Evolutionary conservation across 2,113 vertebrate genomes (phyloP), one percentile per base, ranked within the genome.

Genomic region (Seriola quinqueradiata): DNA sequence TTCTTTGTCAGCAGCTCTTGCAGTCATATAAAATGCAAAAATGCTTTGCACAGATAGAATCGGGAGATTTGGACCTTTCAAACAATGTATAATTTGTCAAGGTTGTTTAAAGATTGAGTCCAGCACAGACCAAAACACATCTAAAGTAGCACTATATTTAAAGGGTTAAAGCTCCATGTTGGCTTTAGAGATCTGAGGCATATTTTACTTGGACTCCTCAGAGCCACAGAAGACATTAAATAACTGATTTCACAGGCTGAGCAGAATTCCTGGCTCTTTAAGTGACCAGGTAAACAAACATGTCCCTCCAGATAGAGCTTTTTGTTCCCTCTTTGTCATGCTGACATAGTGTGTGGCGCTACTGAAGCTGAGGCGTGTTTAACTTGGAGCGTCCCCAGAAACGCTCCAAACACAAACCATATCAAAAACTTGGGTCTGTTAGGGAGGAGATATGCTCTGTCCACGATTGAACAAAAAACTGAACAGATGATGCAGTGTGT

Each of bases 301-400:
- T 1, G 6, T 8, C 7, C 17, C 48, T 50, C 48, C 42, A 19
- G 34, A 50, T 21, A 52, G 12, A 19, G 65, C 12, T n/a, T 16
- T 64, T 34, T 8, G 44, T 76, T 87, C 79, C 44, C n/a, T 25
- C 3, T 2, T 50, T 57, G 48, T 57, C 4, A 12, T 5, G 23
- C 52, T 77, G 73, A 77, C 44, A 21, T 55, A 61, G 32, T 32
- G 9, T 40, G 71, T 58, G 63, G 44, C 12, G 23, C 17, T n/a
- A 34, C 60, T 66, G n/a, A 48, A 0, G 50, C 25, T 40, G 16
- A 52, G 55, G 25, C 7, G 4, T 54, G 40, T 72, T 79, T 74
- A 63, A 73, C 25, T 63, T 66, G 19, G 38, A 75, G 16, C 23
- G 19, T 70, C 11, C 50, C 9, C 14, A 14, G 14, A 72, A 61